Evolutionary conservation across 2,113 vertebrate genomes (phyloP).

Genomic region (Etheostoma spectabile): DNA sequence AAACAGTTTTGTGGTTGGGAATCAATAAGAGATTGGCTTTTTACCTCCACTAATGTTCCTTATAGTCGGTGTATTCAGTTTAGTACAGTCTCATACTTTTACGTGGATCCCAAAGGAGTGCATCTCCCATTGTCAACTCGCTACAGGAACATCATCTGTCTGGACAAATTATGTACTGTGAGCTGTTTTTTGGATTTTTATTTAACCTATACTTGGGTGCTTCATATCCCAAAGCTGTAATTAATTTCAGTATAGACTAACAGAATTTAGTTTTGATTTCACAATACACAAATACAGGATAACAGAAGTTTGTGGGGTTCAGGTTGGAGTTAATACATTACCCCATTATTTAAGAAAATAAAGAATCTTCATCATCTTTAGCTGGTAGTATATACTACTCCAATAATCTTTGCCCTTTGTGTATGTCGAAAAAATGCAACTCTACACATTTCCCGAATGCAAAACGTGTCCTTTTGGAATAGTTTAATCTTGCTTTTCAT

Average conservation of each 20-base stretch:
- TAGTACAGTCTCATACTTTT: background rate
- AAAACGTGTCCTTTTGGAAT: background rate
- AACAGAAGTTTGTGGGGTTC: background rate
- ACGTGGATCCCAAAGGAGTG: background rate
- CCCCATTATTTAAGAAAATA: background rate
- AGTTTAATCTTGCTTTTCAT: constrained; percentile 34
- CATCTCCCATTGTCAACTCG: background rate
- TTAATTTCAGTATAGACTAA: constrained; percentile 8
- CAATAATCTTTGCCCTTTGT: background rate
- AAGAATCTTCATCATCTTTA: background rate
- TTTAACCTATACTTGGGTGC: background rate
- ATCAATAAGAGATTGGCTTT: background rate
- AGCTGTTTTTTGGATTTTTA: background rate
- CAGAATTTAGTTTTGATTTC: background rate
- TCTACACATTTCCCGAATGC: constrained; percentile 16
- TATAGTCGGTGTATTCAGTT: background rate
- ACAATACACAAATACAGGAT: background rate
- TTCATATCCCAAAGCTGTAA: background rate
- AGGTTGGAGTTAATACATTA: background rate
- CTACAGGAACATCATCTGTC: constrained; percentile 6
- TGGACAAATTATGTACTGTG: background rate
- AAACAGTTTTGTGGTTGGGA: background rate
- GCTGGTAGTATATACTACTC: background rate
- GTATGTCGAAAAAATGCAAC: background rate
- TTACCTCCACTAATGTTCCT: background rate